These are phyloP conservation scores for Vulpes vulpes DNA, from an alignment of 2,113 vertebrate species.

Conservation along the genomic window DNA sequence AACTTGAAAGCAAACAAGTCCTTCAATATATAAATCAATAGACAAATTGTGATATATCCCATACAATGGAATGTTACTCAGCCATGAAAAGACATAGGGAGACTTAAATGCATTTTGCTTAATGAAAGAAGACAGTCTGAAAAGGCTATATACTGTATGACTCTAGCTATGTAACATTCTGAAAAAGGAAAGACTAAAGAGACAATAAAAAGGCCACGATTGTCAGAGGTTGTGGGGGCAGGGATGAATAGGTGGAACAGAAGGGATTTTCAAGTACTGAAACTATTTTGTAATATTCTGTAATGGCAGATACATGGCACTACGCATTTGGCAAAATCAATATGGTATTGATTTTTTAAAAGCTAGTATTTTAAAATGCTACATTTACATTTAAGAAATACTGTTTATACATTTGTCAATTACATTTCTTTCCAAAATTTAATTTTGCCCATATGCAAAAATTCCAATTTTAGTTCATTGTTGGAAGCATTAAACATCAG, in stretches of 20 bases:
- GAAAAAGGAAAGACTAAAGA: background rate
- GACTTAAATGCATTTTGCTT: background rate
- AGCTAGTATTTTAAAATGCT: constrained; percentile 18
- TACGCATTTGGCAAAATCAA: background rate
- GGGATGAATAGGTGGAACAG: background rate
- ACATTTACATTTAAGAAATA: background rate
- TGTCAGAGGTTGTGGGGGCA: background rate
- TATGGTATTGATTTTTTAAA: constrained; percentile 54
- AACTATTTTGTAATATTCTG: background rate
- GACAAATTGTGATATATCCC: background rate
- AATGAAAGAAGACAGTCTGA: background rate
- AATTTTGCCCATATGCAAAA: constrained; percentile 25
- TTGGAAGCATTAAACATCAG: constrained; percentile 8
- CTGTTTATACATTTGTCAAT: background rate
- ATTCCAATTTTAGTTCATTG: constrained; percentile 24
- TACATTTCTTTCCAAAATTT: constrained; percentile 54
- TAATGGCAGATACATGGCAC: background rate
- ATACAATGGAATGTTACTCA: background rate
- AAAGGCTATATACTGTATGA: background rate
- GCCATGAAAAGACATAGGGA: background rate
- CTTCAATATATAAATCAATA: background rate
- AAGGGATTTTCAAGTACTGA: background rate
- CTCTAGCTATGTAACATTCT: background rate
- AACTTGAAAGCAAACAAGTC: constrained; percentile 18
- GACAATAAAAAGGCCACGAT: background rate